phyloP scores from a whole-genome alignment of 2,797 vertebrate species.

The Cossypha dichroa region DNA sequence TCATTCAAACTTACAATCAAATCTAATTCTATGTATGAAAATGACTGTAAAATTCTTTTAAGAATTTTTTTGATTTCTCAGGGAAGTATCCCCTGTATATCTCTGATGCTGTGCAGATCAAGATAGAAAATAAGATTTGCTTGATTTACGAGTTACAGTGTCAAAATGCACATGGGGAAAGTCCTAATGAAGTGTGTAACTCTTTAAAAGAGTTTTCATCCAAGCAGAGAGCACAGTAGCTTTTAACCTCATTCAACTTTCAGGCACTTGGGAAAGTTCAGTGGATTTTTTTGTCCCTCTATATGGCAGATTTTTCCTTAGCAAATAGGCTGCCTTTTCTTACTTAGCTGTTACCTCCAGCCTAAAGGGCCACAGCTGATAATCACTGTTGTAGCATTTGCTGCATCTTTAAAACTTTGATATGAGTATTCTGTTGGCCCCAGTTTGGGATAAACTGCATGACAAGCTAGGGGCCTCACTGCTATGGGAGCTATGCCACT shows the following conservation, averaged over 20 bases:
- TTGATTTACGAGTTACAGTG: not conserved
- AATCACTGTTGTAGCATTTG: not conserved
- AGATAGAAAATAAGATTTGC: not conserved
- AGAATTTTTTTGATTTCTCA: not conserved
- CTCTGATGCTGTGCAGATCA: not conserved
- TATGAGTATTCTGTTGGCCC: not conserved
- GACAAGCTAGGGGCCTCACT: not conserved
- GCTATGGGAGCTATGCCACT: not conserved
- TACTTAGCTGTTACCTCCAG: not conserved
- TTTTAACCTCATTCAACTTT: not conserved
- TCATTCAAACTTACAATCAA: not conserved
- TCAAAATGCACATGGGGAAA: not conserved
- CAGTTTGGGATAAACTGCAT: not conserved
- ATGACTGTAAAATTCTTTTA: not conserved
- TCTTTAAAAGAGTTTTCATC: not conserved
- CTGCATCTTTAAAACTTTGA: not conserved
- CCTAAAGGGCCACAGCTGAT: not conserved
- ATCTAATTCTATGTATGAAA: not conserved
- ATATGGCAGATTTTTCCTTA: not conserved
- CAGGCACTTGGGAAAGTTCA: not conserved
- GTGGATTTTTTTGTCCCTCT: not conserved
- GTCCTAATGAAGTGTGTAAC: not conserved
- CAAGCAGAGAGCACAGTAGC: not conserved
- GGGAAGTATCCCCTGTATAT: not conserved
- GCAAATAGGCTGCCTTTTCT: not conserved